Evolutionary conservation across 2,797 vertebrate species (phyloP), one percentile per base, ranked within the genome.

Genomic region (Anisognathus igniventris): DNA sequence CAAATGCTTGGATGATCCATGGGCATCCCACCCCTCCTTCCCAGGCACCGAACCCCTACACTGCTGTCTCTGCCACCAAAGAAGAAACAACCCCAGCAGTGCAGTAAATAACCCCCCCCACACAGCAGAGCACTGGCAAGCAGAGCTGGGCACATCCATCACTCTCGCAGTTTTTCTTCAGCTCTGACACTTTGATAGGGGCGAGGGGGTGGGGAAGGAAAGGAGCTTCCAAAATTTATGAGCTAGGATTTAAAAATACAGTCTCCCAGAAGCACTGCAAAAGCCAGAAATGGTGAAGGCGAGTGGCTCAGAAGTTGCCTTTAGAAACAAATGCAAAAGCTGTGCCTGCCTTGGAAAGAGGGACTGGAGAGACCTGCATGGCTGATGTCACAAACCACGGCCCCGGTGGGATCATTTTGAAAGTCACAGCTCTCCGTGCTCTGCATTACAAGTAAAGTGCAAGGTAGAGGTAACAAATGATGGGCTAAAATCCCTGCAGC

Each of bases 181-280:
- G 81, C 78, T 87, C 85, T 91, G 94, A 91, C 94, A 93, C 95
- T 88, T 83, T 90, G 91, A 91, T 94, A 88, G 91, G 82, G 94
- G 31, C 1, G 72, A 96, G 92, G 92, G 85, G 82, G 95, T 54
- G 92, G 94, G 90, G 68, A 96, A 94, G 87, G n/a, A 81, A 60
- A 90, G 56, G n/a, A 87, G 86, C 93, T 88, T 97, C 96, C 89
- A 95, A 94, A 94, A 95, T 95, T 93, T 95, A 95, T 96, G 93
- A 95, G 96, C 87, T 86, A 8, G 16, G 87, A 75, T 97, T 93
- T 96, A 91, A 96, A 96, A 96, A 96, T 95, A 93, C 37, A 37
- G 37, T 70, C 87, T 92, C 70, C 51, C 47, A n/a, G 83, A 88
- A 95, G 67, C 5, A 0, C 83, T 88, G 91, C 65, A 83, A 83